Base-by-base conservation (phyloP, 2,888 invertebrate species). In the Drosophila nr. medialis region DNA sequence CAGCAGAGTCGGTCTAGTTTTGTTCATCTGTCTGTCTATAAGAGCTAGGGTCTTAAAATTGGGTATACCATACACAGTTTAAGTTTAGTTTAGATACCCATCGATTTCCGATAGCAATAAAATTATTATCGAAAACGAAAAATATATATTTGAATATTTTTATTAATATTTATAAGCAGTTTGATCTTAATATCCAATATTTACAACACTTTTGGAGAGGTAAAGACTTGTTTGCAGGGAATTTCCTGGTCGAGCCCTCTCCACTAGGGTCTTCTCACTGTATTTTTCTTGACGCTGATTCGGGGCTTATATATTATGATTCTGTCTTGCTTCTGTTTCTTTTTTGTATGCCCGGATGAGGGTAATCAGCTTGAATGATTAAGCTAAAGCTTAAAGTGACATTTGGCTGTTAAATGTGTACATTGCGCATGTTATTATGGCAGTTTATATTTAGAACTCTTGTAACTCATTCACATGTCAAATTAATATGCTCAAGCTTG, bases 321-420 rank as follows among this genome's bases (percentile, higher is more conserved):
- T 45, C 48, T 24, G 36, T 7, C 27, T 27, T 10, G 49, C 6
- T 38, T 54, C 45, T 42, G 18, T n/a, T n/a, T 34, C n/a, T 36
- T 7, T 29, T 48, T 30, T 55, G 48, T 56, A n/a, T 48, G n/a
- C 6, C 13, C 11, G 36, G 55, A 59, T 63, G 49, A 45, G 62
- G 64, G 42, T 72, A 79, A 79, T 74, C 75, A 75, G 75, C 63
- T 66, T 13, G 29, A 61, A 61, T 64, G 48, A 18, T n/a, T 49
- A 55, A 53, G 49, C 54, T 58, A 13, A 15, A 38, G 54, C 36
- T 36, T 61, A 30, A 64, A 48, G n/a, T 27, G 4, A 30, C 30
- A 27, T 49, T 53, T 36, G 30, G 54, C 10, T 13, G 18, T 51
- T 15, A 36, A 77, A 15, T 36, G 15, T 27, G 15, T 18, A 6